Evolutionary conservation across 1,140 invertebrate species (phyloP).

Genomic region (Megalonaias nervosa): DNA sequence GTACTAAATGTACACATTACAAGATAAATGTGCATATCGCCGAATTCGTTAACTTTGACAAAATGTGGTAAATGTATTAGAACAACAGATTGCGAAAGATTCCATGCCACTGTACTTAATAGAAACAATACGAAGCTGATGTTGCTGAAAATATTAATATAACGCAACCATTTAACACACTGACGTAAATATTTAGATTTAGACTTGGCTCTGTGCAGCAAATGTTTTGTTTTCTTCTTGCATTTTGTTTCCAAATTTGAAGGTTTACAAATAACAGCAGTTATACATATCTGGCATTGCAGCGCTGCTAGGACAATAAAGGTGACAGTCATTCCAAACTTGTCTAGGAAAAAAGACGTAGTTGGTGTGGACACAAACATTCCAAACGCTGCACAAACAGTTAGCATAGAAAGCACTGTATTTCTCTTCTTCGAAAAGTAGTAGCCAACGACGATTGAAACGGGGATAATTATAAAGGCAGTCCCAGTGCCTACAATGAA

Average conservation of each 20-base stretch:
- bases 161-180: no score
- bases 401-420: conserved; percentile 10
- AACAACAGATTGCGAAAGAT: conserved; percentile 15
- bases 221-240: no score
- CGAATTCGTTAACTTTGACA: conserved; percentile 4
- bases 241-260: conserved; percentile 4
- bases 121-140: conserved; percentile 20
- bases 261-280: conserved; percentile 21
- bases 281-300: conserved; percentile 11
- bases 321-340: conserved; percentile 18
- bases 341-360: conserved; percentile 14
- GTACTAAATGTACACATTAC: conserved; percentile 28
- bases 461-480: conserved; percentile 2
- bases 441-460: conserved; percentile 20
- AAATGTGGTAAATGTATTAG: conserved; percentile 32
- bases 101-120: conserved; percentile 28
- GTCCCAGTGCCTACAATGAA: conserved; percentile 24
- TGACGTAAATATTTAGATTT: no score
- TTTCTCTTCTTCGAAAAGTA: conserved; percentile 27
- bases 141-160: background rate
- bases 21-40: conserved; percentile 3
- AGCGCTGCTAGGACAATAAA: conserved; percentile 20
- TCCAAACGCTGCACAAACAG: conserved; percentile 17
- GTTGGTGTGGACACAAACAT: conserved; percentile 29
- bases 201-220: no score